Conservation (phyloP, 2,797 vertebrate genomes). For the Micrastur ruficollis region DNA sequence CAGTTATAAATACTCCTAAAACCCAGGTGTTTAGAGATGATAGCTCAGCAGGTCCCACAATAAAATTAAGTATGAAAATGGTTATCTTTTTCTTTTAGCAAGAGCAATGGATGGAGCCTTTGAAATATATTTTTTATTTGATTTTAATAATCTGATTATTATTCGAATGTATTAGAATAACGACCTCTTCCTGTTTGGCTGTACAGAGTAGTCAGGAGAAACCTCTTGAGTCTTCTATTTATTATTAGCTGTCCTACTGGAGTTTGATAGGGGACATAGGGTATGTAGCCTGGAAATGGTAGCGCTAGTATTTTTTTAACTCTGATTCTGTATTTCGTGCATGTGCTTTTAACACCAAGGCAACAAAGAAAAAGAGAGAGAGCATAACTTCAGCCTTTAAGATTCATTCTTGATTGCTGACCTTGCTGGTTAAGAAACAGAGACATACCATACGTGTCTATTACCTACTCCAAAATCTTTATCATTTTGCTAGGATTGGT, state of each 20-base stretch:
- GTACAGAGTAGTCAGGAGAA: background rate
- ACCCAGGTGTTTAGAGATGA: background rate
- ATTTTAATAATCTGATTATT: background rate
- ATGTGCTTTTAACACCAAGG: background rate
- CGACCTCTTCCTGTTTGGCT: background rate
- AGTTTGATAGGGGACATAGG: background rate
- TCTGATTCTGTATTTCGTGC: background rate
- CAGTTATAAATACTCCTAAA: background rate
- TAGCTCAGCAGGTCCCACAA: background rate
- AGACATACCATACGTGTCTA: background rate
- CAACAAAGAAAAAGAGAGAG: background rate
- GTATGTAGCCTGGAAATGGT: background rate
- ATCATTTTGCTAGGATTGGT: background rate
- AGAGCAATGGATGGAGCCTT: background rate
- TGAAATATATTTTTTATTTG: background rate
- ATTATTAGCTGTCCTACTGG: background rate
- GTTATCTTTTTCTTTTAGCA: background rate
- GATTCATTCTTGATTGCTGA: background rate
- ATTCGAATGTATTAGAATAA: background rate
- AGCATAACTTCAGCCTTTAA: background rate
- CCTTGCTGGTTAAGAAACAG: background rate
- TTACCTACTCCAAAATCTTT: background rate
- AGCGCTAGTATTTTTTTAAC: background rate
- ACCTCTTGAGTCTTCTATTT: background rate
- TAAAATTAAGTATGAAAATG: background rate